Conservation (phyloP, 2,888 invertebrate genomes). For the Erebia aethiops region DNA sequence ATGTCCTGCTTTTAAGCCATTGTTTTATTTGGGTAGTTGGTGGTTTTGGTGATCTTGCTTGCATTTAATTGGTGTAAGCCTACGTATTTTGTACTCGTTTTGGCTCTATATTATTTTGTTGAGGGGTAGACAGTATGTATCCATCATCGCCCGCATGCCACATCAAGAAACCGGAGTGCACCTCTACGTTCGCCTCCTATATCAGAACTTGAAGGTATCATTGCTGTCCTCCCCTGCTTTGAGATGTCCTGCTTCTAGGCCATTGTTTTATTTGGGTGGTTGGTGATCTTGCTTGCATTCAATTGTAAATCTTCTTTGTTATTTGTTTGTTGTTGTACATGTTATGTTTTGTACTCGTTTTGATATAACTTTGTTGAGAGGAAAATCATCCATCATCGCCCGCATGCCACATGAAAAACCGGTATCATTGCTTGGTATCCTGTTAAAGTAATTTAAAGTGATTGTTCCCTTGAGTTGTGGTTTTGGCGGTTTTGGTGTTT, state of each 20-base stretch:
- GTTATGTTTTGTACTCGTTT: no score
- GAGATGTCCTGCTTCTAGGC: not conserved
- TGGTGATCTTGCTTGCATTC: not conserved
- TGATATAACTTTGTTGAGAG: no score
- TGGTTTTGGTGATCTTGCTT: no score
- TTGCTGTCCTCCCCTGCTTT: conserved; percentile 6
- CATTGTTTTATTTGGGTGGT: not conserved
- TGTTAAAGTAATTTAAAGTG: not conserved
- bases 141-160: conserved; percentile 71
- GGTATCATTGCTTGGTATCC: conserved; percentile 47
- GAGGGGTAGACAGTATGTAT: conserved; percentile 66
- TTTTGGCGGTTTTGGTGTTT: not conserved
- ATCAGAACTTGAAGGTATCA: conserved; percentile 73
- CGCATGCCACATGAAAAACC: conserved; percentile 63
- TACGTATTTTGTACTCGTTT: no score
- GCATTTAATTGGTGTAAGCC: no score
- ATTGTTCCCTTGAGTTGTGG: not conserved
- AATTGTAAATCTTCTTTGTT: no score
- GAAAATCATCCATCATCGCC: conserved; percentile 68
- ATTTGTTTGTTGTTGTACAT: no score
- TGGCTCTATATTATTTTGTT: no score
- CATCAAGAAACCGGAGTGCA: conserved; percentile 63
- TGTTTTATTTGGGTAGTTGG: not conserved
- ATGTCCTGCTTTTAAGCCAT: not conserved
- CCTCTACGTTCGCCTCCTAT: conserved; percentile 69